phyloP scores from a whole-genome alignment of 2,113 vertebrate species.

The Brachypteracias leptosomus region DNA sequence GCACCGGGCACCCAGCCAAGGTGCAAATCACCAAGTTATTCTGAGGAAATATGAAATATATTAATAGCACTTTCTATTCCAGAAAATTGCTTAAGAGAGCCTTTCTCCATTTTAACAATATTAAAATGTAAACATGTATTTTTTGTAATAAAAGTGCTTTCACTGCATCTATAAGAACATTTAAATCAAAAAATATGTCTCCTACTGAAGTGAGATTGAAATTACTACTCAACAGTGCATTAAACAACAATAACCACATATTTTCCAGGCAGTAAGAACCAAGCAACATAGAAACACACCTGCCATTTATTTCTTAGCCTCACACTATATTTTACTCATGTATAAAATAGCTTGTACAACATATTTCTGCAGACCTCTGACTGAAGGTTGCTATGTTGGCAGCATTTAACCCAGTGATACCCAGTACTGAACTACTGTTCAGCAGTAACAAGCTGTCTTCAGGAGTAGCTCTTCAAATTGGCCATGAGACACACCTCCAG shows the following conservation, averaged over 20 bases:
- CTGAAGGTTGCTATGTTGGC: accelerated
- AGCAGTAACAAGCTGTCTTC: not conserved
- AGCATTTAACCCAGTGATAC: not conserved
- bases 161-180: not conserved
- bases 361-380: not conserved
- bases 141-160: not conserved
- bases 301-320: not conserved
- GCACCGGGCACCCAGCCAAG: no score
- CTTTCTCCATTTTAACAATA: not conserved
- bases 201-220: not conserved
- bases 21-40: not conserved
- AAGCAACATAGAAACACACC: not conserved
- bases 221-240: not conserved
- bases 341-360: not conserved
- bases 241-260: not conserved
- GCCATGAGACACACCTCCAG: not conserved
- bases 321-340: accelerated
- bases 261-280: not conserved
- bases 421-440: not conserved
- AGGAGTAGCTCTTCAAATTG: not conserved
- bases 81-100: not conserved
- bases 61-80: not conserved
- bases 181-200: not conserved
- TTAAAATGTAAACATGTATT: not conserved
- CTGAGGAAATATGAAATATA: not conserved